These are phyloP conservation scores for Agelastica alni DNA, from an alignment of 2,888 invertebrate genomes.

Conservation along the genomic window DNA sequence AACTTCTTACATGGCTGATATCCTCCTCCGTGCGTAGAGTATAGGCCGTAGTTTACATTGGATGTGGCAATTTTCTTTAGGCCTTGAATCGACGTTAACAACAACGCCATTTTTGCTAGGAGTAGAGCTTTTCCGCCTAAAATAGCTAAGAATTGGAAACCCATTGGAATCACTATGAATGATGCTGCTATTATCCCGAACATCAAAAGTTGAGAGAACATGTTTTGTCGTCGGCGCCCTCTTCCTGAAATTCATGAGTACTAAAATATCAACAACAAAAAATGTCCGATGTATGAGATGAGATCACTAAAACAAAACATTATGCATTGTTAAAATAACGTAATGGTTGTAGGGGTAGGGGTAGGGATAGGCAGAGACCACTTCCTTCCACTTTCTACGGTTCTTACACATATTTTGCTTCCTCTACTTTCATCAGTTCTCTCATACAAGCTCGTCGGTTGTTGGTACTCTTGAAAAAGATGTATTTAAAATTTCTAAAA, in stretches of 20 bases:
- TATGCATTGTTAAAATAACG: too few relatives aligned
- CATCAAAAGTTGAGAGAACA: slow-evolving; percentile 78
- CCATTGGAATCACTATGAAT: slow-evolving; percentile 78
- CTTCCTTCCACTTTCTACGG: too few relatives aligned
- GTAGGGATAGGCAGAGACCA: too few relatives aligned
- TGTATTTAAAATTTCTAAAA: too few relatives aligned
- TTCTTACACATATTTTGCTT: too few relatives aligned
- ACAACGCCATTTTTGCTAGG: slow-evolving; percentile 79
- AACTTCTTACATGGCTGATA: slow-evolving; percentile 42
- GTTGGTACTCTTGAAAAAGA: too few relatives aligned
- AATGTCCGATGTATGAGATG: too few relatives aligned
- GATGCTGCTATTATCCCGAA: slow-evolving; percentile 78
- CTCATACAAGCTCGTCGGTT: too few relatives aligned
- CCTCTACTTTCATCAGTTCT: too few relatives aligned
- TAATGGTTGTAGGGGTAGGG: too few relatives aligned
- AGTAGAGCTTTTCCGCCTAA: slow-evolving; percentile 80
- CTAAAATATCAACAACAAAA: too few relatives aligned
- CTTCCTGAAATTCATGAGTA: slow-evolving; percentile 41
- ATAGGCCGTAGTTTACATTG: slow-evolving; percentile 76
- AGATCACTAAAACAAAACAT: too few relatives aligned
- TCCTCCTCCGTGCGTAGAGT: slow-evolving; percentile 59
- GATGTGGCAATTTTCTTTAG: slow-evolving; percentile 76
- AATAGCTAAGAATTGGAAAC: slow-evolving; percentile 82
- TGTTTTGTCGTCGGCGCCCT: slow-evolving; percentile 66
- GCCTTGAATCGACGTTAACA: slow-evolving; percentile 79